Conservation (phyloP, 2,113 vertebrate species). For the Vulpes ferrilata region DNA sequence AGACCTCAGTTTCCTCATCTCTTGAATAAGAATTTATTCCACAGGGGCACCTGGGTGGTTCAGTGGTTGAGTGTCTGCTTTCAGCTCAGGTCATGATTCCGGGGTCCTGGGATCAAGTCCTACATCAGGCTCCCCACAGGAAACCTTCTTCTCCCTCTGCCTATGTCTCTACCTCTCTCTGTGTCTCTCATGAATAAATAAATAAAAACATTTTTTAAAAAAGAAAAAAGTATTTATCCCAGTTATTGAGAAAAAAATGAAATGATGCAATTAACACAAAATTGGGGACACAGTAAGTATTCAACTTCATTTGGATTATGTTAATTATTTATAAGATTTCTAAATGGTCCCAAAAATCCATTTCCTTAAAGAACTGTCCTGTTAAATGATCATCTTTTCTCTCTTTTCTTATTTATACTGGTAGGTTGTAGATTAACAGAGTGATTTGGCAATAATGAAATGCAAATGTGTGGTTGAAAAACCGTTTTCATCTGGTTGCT, state of each 20-base stretch:
- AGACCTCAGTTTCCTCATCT: not conserved
- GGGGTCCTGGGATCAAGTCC: no score
- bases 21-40: not conserved
- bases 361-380: slow-evolving; percentile 5
- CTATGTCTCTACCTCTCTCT: no score
- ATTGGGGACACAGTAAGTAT: not conserved
- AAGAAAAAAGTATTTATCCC: not conserved
- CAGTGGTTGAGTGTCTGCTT: no score
- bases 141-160: no score
- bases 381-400: not conserved
- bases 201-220: no score
- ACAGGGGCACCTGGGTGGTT: no score
- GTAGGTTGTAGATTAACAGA: not conserved
- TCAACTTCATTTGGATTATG: not conserved
- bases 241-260: not conserved
- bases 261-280: not conserved
- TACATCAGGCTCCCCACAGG: no score
- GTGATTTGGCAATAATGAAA: not conserved
- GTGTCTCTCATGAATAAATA: no score
- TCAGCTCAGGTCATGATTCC: no score
- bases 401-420: not conserved
- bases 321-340: not conserved
- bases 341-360: not conserved
- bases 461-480: not conserved
- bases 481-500: not conserved